These are phyloP conservation scores for Mamestra configurata DNA, from an alignment of 1,140 invertebrate species.

Conservation along the genomic window DNA sequence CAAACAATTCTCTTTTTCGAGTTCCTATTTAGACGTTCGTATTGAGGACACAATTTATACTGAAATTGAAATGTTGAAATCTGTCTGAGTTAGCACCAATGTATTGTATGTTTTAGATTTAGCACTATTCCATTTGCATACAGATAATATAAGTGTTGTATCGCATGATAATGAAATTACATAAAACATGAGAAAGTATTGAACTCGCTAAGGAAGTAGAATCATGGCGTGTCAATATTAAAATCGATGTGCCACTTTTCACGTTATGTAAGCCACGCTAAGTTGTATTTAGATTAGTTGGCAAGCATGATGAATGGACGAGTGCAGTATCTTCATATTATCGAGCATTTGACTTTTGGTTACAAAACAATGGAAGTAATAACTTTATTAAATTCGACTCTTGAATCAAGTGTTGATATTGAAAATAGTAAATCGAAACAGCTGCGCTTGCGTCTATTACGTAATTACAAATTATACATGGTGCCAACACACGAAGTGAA, in stretches of 20 bases:
- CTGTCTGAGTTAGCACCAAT: background rate
- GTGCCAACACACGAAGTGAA: constrained; percentile 52
- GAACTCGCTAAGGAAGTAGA: constrained; percentile 52
- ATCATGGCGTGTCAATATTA: constrained; percentile 59
- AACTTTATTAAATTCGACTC: constrained; percentile 25
- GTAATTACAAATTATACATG: constrained; percentile 57
- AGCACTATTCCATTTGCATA: constrained; percentile 26
- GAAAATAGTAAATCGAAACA: constrained; percentile 12
- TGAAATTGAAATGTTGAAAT: background rate
- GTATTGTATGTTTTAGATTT: background rate
- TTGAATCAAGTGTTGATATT: constrained; percentile 50
- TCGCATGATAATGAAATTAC: constrained; percentile 55
- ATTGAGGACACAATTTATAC: background rate
- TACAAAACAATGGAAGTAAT: constrained; percentile 29
- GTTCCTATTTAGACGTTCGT: background rate
- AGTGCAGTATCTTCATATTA: constrained; percentile 3
- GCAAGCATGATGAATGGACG: constrained; percentile 41
- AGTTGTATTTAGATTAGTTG: constrained; percentile 63
- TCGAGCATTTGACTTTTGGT: background rate
- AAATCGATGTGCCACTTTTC: constrained; percentile 75
- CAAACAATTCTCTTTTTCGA: too few relatives aligned
- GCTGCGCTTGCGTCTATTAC: constrained; percentile 35
- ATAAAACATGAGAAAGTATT: constrained; percentile 58
- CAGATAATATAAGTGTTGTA: constrained; percentile 40
- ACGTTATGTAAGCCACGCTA: constrained; percentile 61